Evolutionary conservation across 2,113 vertebrate species (phyloP), one percentile per base, ranked within the genome.

Genomic region (Meriones unguiculatus): DNA sequence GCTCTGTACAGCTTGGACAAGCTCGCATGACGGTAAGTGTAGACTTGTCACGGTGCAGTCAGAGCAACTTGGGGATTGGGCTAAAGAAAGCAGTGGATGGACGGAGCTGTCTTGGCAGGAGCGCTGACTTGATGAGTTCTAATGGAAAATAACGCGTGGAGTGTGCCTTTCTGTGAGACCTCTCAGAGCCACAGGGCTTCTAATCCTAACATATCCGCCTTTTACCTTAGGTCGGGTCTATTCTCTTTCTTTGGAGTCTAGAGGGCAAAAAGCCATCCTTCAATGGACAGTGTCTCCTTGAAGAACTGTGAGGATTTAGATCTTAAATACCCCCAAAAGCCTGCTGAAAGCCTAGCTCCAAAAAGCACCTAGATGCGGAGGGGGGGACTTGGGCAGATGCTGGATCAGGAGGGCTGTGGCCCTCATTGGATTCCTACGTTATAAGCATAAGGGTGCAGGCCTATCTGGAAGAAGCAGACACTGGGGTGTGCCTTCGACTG

Each of bases 131-230:
- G 75, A 46, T 59, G 30, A 88, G 72, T 13, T 67, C 78, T 93
- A 69, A 57, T 28, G 11, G 88, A 89, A 67, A 86, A 65, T 67
- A 75, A 46, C 85, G 70, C 30, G 52, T 82, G 38, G 78, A 62
- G 89, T 54, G 46, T 46, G 67, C 25, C 76, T 94, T 70, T 62
- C 59, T 65, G 72, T n/a, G 22, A 25, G 54, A 76, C 73, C 93
- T 91, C 89, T 90, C 94, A 90, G 24, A 90, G 24, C 25, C 18
- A 81, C 32, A 89, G 82, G 17, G 69, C 54, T 95, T 46, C 87
- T 93, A 46, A 86, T 64, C 57, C 54, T 17, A 30, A 2, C 1
- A 13, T 64, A 18, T 50, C n/a, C 70, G 11, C n/a, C 86, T 91
- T 67, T 57, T 20, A 46, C 3, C 70, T 89, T 81, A 32, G n/a